Conservation (phyloP, 2,888 invertebrate genomes). For the Macaria notata region DNA sequence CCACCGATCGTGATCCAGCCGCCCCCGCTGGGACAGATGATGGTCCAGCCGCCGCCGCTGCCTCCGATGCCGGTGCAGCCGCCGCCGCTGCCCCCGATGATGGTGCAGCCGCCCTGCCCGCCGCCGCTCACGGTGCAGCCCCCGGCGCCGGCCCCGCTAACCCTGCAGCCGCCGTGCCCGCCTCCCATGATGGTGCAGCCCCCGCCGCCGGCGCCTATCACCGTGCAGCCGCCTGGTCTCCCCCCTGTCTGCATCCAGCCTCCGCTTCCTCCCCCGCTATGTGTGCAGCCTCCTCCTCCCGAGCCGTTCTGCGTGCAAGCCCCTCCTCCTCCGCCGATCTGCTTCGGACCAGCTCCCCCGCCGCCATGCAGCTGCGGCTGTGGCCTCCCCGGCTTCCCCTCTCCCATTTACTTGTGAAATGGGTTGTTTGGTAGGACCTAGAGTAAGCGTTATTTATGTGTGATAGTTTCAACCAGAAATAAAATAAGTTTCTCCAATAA, state of each 20-base stretch:
- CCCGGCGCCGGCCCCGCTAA: conserved; percentile 60
- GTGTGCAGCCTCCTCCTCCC: conserved; percentile 60
- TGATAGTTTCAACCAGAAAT: conserved; percentile 8
- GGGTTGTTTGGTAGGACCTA: conserved; percentile 9
- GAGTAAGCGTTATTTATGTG: conserved; percentile 21
- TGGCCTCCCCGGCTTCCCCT: conserved; percentile 31
- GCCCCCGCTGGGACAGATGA: conserved; percentile 60
- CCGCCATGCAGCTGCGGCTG: conserved; percentile 22
- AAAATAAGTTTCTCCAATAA: conserved; percentile 9
- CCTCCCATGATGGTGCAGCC: conserved; percentile 64
- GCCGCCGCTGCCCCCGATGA: conserved; percentile 62
- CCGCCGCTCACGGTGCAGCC: conserved; percentile 62
- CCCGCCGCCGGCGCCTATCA: conserved; percentile 60
- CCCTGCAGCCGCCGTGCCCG: conserved; percentile 63
- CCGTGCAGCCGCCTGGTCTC: conserved; percentile 60
- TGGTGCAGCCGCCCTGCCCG: conserved; percentile 62
- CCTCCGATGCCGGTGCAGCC: conserved; percentile 68
- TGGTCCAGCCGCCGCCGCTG: conserved; percentile 66
- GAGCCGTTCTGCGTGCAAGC: conserved; percentile 64
- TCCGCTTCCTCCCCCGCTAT: conserved; percentile 56
- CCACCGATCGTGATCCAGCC: conserved; percentile 68
- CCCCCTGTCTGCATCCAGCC: conserved; percentile 65
- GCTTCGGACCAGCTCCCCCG: conserved; percentile 42
- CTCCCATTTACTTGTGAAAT: conserved; percentile 43
- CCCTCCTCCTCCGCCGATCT: conserved; percentile 49